A percentile compares a stretch with the other conserved stretches of the same genome.
Conservation (phyloP, 2,888 invertebrate species). For the Dryocosmus kuriphilus region DNA sequence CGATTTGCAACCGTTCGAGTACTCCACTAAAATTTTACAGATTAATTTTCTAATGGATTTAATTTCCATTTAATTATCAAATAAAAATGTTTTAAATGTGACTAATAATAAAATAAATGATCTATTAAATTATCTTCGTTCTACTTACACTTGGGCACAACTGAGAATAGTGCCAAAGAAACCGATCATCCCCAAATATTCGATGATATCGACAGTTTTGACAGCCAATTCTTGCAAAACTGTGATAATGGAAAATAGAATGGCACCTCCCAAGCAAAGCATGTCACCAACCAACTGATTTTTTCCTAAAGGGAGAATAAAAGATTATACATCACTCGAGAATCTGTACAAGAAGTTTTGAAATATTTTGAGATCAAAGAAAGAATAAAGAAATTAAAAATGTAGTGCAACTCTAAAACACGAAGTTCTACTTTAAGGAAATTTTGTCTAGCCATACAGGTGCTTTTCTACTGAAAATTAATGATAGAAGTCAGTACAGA, state of each 20-base stretch:
- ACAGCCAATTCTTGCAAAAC: slow-evolving; percentile 90
- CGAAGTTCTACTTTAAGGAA: too few species aligned
- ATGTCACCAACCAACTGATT: slow-evolving; percentile 91
- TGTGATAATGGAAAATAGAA: slow-evolving; percentile 88
- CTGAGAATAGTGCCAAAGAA: slow-evolving; percentile 88
- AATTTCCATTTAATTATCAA: slow-evolving; percentile 10
- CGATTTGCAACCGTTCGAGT: slow-evolving; percentile 85
- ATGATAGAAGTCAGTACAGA: too few species aligned
- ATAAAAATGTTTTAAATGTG: background rate
- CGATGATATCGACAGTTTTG: slow-evolving; percentile 86
- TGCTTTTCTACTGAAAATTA: too few species aligned
- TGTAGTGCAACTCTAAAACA: too few species aligned
- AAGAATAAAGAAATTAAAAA: too few species aligned
- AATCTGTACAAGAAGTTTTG: background rate
- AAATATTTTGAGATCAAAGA: background rate
- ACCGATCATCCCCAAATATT: slow-evolving; percentile 90
- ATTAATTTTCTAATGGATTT: background rate
- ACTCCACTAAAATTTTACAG: slow-evolving; percentile 76
- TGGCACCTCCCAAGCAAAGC: slow-evolving; percentile 87
- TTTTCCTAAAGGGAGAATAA: slow-evolving; percentile 79
- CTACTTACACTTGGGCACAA: slow-evolving; percentile 87
- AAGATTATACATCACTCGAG: background rate
- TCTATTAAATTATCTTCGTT: background rate
- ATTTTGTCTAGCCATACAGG: too few species aligned
- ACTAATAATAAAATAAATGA: background rate